These are phyloP conservation scores for Urocynchramus pylzowi DNA, from an alignment of 2,113 vertebrate species.

Conservation along the genomic window DNA sequence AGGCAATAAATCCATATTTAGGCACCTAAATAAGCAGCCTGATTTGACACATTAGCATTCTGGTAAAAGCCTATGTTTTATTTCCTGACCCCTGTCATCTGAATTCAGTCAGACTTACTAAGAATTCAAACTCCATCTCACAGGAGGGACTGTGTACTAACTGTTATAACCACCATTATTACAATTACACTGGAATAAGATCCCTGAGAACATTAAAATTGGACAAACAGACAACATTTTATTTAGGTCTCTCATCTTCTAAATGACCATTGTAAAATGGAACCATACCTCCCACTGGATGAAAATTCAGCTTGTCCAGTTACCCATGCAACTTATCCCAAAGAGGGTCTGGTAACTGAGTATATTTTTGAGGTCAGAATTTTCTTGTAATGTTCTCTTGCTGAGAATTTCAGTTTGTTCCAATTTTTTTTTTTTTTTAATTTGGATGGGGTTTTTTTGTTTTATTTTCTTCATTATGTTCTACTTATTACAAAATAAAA, in stretches of 20 bases:
- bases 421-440: neutral
- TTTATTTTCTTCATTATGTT: neutral
- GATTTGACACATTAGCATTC: constrained; percentile 13
- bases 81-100: neutral
- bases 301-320: neutral
- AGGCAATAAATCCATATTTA: constrained; percentile 32
- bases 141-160: neutral
- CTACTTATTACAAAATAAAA: neutral
- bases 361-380: neutral
- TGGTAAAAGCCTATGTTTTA: neutral
- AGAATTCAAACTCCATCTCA: neutral
- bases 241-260: neutral
- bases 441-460: neutral
- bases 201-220: neutral
- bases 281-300: neutral
- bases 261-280: neutral
- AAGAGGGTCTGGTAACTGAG: neutral
- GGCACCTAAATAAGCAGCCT: constrained; percentile 20
- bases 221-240: neutral
- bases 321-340: neutral
- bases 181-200: neutral
- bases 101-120: neutral
- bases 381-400: neutral
- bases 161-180: neutral
- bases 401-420: neutral